Evolutionary conservation across 1,140 invertebrate genomes (phyloP).

Genomic region (Pararge aegeria): DNA sequence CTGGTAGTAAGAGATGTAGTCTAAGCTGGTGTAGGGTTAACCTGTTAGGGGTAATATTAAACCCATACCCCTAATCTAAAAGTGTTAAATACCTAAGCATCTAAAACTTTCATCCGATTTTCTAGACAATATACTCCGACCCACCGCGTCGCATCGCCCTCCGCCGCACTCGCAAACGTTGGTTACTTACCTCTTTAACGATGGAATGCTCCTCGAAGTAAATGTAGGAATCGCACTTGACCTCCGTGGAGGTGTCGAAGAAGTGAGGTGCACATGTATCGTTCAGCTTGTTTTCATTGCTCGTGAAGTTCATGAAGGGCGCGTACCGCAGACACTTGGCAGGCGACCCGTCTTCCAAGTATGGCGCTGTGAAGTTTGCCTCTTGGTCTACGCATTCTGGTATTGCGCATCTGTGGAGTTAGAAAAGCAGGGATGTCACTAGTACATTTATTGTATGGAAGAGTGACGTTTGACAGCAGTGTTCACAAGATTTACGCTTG

Average conservation of each 20-base stretch:
- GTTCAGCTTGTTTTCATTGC: conserved; percentile 26
- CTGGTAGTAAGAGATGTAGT: no score
- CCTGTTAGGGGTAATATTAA: no score
- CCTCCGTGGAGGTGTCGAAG: conserved; percentile 56
- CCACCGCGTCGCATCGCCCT: no score
- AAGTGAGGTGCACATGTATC: conserved; percentile 50
- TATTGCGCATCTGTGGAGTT: conserved; percentile 50
- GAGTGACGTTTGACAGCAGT: no score
- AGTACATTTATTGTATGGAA: no score
- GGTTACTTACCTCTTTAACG: conserved; percentile 62
- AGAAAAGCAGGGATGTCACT: neutral
- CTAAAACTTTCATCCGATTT: no score
- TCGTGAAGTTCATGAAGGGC: conserved; percentile 37
- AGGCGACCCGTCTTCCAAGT: conserved; percentile 42
- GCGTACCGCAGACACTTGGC: conserved; percentile 59
- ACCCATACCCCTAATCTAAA: no score
- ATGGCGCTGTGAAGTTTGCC: conserved; percentile 60
- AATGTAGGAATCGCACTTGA: conserved; percentile 61
- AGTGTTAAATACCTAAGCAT: no score
- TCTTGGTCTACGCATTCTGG: conserved; percentile 61
- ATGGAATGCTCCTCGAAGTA: conserved; percentile 70
- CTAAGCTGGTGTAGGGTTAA: no score
- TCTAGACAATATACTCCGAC: no score
- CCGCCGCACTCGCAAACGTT: no score
- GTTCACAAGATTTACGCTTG: no score